These are phyloP conservation scores for Philhelius pedissequus DNA, from an alignment of 2,888 invertebrate species.

Conservation along the genomic window DNA sequence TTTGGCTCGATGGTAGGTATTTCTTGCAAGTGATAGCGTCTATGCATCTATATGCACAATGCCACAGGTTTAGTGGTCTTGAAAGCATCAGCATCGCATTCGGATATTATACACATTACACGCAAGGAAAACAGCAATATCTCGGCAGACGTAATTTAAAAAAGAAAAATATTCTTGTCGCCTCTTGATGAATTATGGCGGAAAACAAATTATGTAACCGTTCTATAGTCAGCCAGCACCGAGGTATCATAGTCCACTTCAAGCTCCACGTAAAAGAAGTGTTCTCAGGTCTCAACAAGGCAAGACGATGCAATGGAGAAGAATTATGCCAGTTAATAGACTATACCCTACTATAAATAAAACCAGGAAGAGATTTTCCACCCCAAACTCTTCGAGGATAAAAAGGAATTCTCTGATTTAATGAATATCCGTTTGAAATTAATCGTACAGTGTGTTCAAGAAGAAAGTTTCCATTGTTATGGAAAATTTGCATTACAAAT, in stretches of 20 bases:
- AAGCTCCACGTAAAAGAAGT: not conserved
- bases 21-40: slow-evolving; percentile 8
- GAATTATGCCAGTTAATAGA: slow-evolving; percentile 37
- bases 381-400: slow-evolving; percentile 12
- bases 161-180: slow-evolving; percentile 68
- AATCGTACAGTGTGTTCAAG: slow-evolving; percentile 27
- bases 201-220: slow-evolving; percentile 68
- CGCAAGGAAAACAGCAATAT: slow-evolving; percentile 3
- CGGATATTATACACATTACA: not conserved
- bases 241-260: not conserved
- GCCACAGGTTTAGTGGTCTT: not conserved
- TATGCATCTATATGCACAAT: not conserved
- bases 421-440: slow-evolving; percentile 15
- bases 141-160: slow-evolving; percentile 49
- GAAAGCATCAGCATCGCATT: not conserved
- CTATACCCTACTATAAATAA: slow-evolving; percentile 49
- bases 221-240: slow-evolving; percentile 6
- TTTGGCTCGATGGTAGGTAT: slow-evolving; percentile 11
- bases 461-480: not conserved
- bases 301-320: not conserved
- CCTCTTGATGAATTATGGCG: slow-evolving; percentile 69
- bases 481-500: no score
- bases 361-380: slow-evolving; percentile 63
- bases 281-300: not conserved
- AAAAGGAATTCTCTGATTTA: slow-evolving; percentile 31